Evolutionary conservation across 2,797 vertebrate genomes (phyloP).

Genomic region (Botia kubotai): DNA sequence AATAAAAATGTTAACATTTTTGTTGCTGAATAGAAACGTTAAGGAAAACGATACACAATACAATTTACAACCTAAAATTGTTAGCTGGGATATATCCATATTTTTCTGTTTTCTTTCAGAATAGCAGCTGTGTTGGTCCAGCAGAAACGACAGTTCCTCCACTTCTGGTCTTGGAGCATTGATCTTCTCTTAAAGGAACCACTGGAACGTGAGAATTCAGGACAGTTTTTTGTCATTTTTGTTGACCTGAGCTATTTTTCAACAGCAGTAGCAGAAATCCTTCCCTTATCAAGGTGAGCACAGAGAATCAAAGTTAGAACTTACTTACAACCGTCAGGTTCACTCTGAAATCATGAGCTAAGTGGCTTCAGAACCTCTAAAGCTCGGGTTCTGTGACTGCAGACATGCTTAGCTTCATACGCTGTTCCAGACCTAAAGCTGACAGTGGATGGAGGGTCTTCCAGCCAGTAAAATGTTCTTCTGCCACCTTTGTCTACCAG

Average conservation of each 20-base stretch:
- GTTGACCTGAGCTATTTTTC: slow-evolving; percentile 24
- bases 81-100: no score
- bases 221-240: neutral
- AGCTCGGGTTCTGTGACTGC: slow-evolving; percentile 35
- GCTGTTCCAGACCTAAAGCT: slow-evolving; percentile 31
- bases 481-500: slow-evolving; percentile 63
- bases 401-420: slow-evolving; percentile 56
- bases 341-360: slow-evolving; percentile 56
- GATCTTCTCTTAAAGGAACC: neutral
- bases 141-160: neutral
- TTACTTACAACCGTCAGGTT: slow-evolving; percentile 57
- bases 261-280: slow-evolving; percentile 9
- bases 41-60: no score
- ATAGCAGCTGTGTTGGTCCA: slow-evolving; percentile 3
- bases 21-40: neutral
- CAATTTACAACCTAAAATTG: no score
- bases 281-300: slow-evolving; percentile 34
- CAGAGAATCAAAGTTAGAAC: slow-evolving; percentile 24
- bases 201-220: neutral
- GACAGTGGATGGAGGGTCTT: slow-evolving; percentile 55
- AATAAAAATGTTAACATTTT: no score
- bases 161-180: neutral
- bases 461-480: slow-evolving; percentile 61
- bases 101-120: slow-evolving; percentile 13
- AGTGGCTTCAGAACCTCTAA: slow-evolving; percentile 52